Evolutionary conservation across 2,797 vertebrate genomes (phyloP).

Genomic region (Prunella strophiata): DNA sequence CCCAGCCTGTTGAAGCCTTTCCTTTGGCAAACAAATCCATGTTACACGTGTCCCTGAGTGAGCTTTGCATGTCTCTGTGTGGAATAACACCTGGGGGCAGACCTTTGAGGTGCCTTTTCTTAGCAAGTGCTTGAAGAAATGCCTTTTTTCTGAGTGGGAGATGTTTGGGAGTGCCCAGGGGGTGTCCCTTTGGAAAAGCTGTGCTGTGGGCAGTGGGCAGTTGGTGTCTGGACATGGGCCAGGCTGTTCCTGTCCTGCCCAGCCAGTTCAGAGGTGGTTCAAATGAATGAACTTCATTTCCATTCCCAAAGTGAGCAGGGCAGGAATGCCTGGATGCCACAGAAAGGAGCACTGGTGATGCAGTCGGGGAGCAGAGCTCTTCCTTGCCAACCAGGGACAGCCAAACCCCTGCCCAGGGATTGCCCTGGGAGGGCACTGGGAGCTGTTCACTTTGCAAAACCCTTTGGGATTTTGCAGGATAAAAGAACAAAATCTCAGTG

Average conservation of each 20-base stretch:
- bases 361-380: neutral
- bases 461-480: neutral
- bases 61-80: neutral
- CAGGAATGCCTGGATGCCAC: neutral
- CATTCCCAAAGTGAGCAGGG: neutral
- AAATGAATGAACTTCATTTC: neutral
- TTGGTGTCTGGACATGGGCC: neutral
- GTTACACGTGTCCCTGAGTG: neutral
- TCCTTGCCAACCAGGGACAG: neutral
- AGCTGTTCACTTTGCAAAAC: neutral
- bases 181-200: neutral
- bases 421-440: neutral
- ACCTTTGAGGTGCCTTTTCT: neutral
- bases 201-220: neutral
- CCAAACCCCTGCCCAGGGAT: neutral
- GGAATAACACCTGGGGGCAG: neutral
- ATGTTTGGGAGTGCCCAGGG: neutral
- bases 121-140: neutral
- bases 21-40: neutral
- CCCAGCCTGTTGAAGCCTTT: neutral
- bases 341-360: rapidly evolving
- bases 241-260: neutral
- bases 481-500: neutral
- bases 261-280: neutral
- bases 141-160: neutral